Percentiles rank a stretch among this genome's conserved stretches.
phyloP scores from a whole-genome alignment of 2,113 vertebrate species.

The Argyrosomus japonicus region DNA sequence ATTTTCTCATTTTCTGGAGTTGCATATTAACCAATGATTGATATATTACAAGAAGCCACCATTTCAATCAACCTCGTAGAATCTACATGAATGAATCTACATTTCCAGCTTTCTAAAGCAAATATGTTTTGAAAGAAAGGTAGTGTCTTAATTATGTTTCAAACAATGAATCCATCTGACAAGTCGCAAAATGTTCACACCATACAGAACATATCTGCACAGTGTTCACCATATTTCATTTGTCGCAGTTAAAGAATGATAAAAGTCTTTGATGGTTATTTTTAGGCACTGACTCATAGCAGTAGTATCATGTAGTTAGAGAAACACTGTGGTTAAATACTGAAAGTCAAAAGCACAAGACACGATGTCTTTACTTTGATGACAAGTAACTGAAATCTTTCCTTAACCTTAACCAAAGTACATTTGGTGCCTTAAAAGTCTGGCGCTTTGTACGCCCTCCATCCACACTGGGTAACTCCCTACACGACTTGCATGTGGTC shows the following conservation, averaged over 20 bases:
- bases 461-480: neutral
- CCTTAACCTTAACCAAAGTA: neutral
- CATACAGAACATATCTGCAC: neutral
- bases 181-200: neutral
- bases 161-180: neutral
- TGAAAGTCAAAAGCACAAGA: neutral
- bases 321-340: neutral
- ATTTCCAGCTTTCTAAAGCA: neutral
- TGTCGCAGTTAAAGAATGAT: neutral
- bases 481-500: slow-evolving; percentile 10
- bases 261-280: neutral
- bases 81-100: neutral
- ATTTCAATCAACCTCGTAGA: neutral
- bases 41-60: neutral
- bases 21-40: neutral
- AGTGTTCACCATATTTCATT: neutral
- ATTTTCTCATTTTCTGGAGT: neutral
- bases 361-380: slow-evolving; percentile 5
- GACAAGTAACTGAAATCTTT: slow-evolving; percentile 11
- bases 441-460: neutral
- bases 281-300: neutral
- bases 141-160: neutral
- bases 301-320: neutral
- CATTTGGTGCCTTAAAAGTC: neutral
- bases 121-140: neutral